phyloP scores from a whole-genome alignment of 2,888 invertebrate species.

The Cabera pusaria region DNA sequence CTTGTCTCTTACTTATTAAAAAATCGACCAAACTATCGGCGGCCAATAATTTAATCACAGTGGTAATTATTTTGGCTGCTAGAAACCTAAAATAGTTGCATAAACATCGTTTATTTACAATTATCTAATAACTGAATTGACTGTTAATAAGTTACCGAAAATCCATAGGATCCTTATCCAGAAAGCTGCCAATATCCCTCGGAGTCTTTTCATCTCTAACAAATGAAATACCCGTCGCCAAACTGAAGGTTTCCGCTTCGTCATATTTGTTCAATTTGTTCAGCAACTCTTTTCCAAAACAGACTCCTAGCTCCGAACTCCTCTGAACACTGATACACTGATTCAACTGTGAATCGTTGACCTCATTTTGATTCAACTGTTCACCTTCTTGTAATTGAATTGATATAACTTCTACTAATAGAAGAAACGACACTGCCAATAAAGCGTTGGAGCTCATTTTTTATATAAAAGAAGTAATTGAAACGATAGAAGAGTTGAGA shows the following conservation, averaged over 20 bases:
- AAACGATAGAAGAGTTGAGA: not conserved
- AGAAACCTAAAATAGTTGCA: no score
- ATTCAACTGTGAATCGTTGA: slow-evolving; percentile 61
- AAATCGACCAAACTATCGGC: no score
- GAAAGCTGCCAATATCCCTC: slow-evolving; percentile 86
- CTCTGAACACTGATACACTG: slow-evolving; percentile 65
- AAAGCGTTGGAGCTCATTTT: slow-evolving; percentile 33
- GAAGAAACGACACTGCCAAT: slow-evolving; percentile 20
- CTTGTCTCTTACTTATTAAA: no score
- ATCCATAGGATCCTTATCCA: slow-evolving; percentile 89
- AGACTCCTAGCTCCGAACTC: slow-evolving; percentile 81
- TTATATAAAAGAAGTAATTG: not conserved
- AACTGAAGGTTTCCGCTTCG: slow-evolving; percentile 85
- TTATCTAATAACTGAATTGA: no score
- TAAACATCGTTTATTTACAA: no score
- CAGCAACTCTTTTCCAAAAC: slow-evolving; percentile 88
- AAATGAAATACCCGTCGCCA: slow-evolving; percentile 85
- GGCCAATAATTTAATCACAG: no score
- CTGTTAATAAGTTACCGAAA: slow-evolving; percentile 86
- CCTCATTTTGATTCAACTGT: slow-evolving; percentile 58
- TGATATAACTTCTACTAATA: slow-evolving; percentile 56
- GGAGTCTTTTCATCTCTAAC: slow-evolving; percentile 86
- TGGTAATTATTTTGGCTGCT: no score
- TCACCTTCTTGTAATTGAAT: slow-evolving; percentile 70
- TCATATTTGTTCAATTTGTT: slow-evolving; percentile 86